A percentile compares a stretch with the other conserved stretches of the same genome.
Evolutionary conservation across 37 sponge, comb jelly and placozoan species (phyloP).

Genomic region (Oopsacas minuta): DNA sequence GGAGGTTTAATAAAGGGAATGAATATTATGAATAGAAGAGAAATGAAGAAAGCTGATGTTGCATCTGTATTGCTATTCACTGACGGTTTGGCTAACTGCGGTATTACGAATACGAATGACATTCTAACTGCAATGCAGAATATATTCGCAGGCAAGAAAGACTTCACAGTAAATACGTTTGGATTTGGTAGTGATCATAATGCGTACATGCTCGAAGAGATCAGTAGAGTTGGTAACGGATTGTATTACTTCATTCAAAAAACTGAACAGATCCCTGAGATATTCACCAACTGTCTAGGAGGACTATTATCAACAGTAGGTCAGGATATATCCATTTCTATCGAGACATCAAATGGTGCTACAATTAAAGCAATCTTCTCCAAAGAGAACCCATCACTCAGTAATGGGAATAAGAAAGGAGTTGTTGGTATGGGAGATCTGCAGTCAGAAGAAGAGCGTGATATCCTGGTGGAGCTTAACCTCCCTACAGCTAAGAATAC

Average conservation of each 20-base stretch:
- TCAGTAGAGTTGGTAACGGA: neutral
- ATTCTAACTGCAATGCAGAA: slow-evolving; percentile 57
- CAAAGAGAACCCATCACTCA: neutral
- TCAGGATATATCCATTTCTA: slow-evolving; percentile 19
- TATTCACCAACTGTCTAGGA: slow-evolving; percentile 26
- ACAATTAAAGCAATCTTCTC: neutral
- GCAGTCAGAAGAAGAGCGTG: slow-evolving; percentile 24
- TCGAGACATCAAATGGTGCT: slow-evolving; percentile 7
- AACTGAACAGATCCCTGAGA: slow-evolving; percentile 22
- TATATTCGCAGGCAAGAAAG: neutral
- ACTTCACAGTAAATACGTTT: slow-evolving; percentile 18
- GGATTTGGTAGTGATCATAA: slow-evolving; percentile 24
- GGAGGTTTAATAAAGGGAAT: slow-evolving; percentile 60
- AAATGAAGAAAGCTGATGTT: slow-evolving; percentile 41
- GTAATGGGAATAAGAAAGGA: neutral
- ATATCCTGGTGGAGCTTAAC: neutral
- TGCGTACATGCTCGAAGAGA: slow-evolving; percentile 12
- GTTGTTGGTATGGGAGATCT: slow-evolving; percentile 13
- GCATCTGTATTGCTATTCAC: slow-evolving; percentile 77
- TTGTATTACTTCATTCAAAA: slow-evolving; percentile 22
- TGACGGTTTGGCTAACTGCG: slow-evolving; percentile 68
- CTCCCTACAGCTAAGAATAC: slow-evolving; percentile 6
- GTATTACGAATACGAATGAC: slow-evolving; percentile 30
- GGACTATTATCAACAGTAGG: slow-evolving; percentile 25
- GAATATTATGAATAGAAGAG: neutral